phyloP scores from a whole-genome alignment of 1,140 invertebrate species.

The Aphis craccivora region DNA sequence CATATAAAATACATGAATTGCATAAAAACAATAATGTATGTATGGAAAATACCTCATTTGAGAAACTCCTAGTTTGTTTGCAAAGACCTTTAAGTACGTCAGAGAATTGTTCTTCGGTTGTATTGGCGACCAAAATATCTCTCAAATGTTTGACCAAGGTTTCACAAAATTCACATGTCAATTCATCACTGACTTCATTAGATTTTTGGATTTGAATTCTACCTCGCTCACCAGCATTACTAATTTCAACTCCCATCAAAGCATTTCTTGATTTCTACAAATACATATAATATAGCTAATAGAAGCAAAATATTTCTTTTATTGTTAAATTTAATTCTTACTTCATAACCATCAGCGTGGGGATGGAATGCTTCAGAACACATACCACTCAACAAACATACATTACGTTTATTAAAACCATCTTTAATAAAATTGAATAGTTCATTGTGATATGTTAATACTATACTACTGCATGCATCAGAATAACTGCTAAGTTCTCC shows the following conservation, averaged over 20 bases:
- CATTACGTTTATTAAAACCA: constrained; percentile 71
- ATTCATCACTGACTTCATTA: constrained; percentile 68
- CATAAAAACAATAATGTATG: background rate
- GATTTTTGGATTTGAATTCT: constrained; percentile 19
- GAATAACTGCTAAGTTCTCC: constrained; percentile 74
- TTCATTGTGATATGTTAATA: constrained; percentile 73
- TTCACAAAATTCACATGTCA: constrained; percentile 85
- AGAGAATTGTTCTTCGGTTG: constrained; percentile 83
- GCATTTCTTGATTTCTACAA: background rate
- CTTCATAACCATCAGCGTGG: constrained; percentile 48
- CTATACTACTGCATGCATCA: constrained; percentile 78
- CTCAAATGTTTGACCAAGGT: constrained; percentile 80
- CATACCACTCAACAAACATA: constrained; percentile 79
- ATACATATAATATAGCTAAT: background rate
- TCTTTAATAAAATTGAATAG: constrained; percentile 71
- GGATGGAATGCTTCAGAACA: constrained; percentile 65
- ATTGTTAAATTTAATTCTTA: background rate
- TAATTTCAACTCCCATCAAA: constrained; percentile 53
- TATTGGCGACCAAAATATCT: constrained; percentile 83
- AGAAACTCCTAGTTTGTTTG: constrained; percentile 76
- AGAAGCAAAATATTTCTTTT: background rate
- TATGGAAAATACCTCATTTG: constrained; percentile 57
- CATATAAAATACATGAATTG: background rate
- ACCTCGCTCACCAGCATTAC: constrained; percentile 38
- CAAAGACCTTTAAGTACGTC: constrained; percentile 79